Conservation (phyloP, 2,797 vertebrate species). For the Spinibarbus caldwelli region DNA sequence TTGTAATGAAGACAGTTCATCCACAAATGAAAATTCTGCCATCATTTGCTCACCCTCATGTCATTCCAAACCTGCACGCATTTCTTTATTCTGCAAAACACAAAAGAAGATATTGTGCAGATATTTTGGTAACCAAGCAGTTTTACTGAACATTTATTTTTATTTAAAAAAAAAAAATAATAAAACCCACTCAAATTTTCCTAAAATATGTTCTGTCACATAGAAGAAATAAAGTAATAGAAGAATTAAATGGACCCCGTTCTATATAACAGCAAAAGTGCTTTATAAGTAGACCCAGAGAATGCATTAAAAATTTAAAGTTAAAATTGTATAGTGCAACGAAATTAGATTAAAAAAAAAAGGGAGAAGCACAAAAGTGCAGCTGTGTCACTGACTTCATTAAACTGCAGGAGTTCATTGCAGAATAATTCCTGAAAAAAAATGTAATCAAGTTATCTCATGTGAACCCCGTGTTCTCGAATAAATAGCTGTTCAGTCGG, state of each 20-base stretch:
- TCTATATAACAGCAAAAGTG: background rate
- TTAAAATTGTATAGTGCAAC: background rate
- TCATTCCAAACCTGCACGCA: background rate
- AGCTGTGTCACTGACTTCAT: constrained; percentile 70
- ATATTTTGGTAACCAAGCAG: background rate
- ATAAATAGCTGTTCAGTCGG: constrained; percentile 68
- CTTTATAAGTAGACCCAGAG: background rate
- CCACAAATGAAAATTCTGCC: background rate
- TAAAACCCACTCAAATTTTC: no score
- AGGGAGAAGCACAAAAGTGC: constrained; percentile 55
- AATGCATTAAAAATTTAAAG: background rate
- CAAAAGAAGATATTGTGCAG: background rate
- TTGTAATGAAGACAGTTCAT: background rate
- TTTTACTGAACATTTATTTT: background rate
- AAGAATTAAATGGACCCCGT: no score
- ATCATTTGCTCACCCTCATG: background rate
- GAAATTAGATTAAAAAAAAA: constrained; percentile 37
- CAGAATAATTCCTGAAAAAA: constrained; percentile 74
- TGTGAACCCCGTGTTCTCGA: constrained; percentile 68
- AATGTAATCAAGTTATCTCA: constrained; percentile 72
- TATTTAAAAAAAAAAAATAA: no score
- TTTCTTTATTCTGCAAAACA: background rate
- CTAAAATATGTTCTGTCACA: no score
- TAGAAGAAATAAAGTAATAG: no score
- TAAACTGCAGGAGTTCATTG: constrained; percentile 68